A percentile compares a stretch with the other conserved stretches of the same genome.
Conservation (phyloP, 1,140 invertebrate genomes). For the Metopolophium dirhodum region DNA sequence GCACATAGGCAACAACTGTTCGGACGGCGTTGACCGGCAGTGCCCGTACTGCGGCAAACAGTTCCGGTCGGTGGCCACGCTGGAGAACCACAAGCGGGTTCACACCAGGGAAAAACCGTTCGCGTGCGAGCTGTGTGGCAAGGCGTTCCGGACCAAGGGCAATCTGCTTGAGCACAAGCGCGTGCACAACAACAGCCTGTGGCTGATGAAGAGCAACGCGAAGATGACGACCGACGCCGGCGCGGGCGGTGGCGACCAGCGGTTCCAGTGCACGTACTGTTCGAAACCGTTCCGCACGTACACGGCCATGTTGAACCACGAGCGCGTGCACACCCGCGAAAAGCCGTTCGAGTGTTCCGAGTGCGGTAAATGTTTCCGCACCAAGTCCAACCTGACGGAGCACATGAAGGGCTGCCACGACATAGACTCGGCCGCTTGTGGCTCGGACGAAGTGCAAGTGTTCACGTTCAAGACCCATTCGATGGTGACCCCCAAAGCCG, state of each 20-base stretch:
- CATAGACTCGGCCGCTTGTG: not conserved
- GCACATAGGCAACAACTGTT: slow-evolving; percentile 37
- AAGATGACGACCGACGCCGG: not conserved
- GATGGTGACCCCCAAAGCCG: not conserved
- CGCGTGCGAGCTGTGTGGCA: slow-evolving; percentile 60
- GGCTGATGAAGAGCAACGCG: not conserved
- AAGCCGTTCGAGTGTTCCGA: slow-evolving; percentile 95
- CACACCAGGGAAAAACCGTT: slow-evolving; percentile 64
- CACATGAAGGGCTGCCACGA: slow-evolving; percentile 52
- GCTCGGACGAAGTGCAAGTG: slow-evolving; percentile 44
- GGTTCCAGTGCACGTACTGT: slow-evolving; percentile 87
- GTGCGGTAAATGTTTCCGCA: slow-evolving; percentile 87
- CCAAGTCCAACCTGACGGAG: slow-evolving; percentile 63
- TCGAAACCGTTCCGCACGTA: slow-evolving; percentile 90
- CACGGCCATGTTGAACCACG: slow-evolving; percentile 93
- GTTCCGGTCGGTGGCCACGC: slow-evolving; percentile 63
- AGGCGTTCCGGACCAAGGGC: slow-evolving; percentile 60
- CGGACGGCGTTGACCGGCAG: not conserved
- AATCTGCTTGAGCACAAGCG: slow-evolving; percentile 58
- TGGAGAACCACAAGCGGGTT: slow-evolving; percentile 64
- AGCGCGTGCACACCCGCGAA: slow-evolving; percentile 94
- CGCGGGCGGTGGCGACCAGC: slow-evolving; percentile 70
- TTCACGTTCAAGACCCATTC: slow-evolving; percentile 47
- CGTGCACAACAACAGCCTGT: slow-evolving; percentile 35
- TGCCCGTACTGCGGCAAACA: slow-evolving; percentile 63